Base-by-base conservation (phyloP, 2,888 invertebrate species). In the Hermaeophaga mercurialis region DNA sequence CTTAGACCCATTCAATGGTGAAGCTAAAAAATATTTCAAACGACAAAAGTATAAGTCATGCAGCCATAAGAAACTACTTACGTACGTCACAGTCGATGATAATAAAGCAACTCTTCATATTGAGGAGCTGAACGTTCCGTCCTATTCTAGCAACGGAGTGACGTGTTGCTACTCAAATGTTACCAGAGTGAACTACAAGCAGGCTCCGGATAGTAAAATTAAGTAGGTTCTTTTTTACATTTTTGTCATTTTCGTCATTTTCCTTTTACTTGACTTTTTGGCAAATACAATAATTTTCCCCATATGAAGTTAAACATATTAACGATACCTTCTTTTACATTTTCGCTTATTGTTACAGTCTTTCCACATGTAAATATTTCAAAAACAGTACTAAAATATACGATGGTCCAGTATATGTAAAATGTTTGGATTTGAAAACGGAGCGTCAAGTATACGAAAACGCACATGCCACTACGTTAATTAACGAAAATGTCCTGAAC, bases 1-100 rank as follows among this genome's bases (percentile, higher is more conserved):
- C 59, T 66, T 85, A 55, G 81, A 86, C 69, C 81, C 85, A 3
- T 83, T 84, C 62, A 82, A 84, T 55, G 66, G 70, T 4, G 81
- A 83, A 58, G 79, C 82, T 9, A 80, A 78, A 72, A 75, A 78
- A 56, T 81, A 81, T 59, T 81, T 84, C 57, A 79, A 79, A 36
- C 79, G 80, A 17, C 76, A 79, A 55, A 79, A 80, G 54, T 84
- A 83, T 62, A 80, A 81, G 57, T 64, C 80, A 0, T 87, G 86
- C 68, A 75, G 79, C 5, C 75, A 73, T 48, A 59, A 68, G n/a
- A 69, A 72, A 38, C 68, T 77, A 2, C 66, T 78, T 14, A 76
- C 75, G 1, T 75, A 75, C 61, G 63, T 74, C 7, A 69, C 61
- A 8, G 73, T 72, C 57, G 61, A 61, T 26, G 66, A 71, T 56